These are phyloP conservation scores for Rhinogobio ventralis DNA, from an alignment of 2,797 vertebrate genomes.

Conservation along the genomic window DNA sequence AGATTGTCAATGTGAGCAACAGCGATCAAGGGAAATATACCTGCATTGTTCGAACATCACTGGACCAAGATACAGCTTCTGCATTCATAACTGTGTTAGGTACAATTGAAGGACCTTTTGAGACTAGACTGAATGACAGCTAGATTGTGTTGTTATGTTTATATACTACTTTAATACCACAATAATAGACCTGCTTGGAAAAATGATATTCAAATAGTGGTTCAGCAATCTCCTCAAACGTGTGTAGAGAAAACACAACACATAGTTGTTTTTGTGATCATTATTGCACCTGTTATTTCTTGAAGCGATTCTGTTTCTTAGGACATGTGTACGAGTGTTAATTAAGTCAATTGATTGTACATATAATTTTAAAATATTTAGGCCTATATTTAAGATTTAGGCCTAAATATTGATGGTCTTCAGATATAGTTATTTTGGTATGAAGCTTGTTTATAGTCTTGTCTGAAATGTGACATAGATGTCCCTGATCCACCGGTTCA, in stretches of 20 bases:
- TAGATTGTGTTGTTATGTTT: neutral
- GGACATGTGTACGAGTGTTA: too few relatives aligned
- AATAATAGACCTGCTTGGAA: slow-evolving; percentile 10
- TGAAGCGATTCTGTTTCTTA: neutral
- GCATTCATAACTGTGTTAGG: slow-evolving; percentile 84
- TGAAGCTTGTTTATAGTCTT: neutral
- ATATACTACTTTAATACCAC: neutral
- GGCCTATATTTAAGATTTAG: too few relatives aligned
- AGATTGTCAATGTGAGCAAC: slow-evolving; percentile 83
- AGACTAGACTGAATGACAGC: neutral
- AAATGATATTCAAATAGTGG: neutral
- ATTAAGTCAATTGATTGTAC: too few relatives aligned
- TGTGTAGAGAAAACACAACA: neutral
- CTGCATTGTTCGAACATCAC: slow-evolving; percentile 82
- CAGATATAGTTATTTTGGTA: neutral
- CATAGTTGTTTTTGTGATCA: neutral
- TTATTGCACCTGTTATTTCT: neutral
- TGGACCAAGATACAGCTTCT: slow-evolving; percentile 79
- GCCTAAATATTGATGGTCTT: too few relatives aligned
- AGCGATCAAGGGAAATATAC: slow-evolving; percentile 86
- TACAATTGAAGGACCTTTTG: slow-evolving; percentile 62
- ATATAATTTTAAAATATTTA: too few relatives aligned
- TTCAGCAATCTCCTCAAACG: neutral
- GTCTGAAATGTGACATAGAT: slow-evolving; percentile 74
- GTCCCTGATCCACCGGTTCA: slow-evolving; percentile 85